Conservation (phyloP, 1,140 invertebrate species). For the Anoplophora glabripennis region DNA sequence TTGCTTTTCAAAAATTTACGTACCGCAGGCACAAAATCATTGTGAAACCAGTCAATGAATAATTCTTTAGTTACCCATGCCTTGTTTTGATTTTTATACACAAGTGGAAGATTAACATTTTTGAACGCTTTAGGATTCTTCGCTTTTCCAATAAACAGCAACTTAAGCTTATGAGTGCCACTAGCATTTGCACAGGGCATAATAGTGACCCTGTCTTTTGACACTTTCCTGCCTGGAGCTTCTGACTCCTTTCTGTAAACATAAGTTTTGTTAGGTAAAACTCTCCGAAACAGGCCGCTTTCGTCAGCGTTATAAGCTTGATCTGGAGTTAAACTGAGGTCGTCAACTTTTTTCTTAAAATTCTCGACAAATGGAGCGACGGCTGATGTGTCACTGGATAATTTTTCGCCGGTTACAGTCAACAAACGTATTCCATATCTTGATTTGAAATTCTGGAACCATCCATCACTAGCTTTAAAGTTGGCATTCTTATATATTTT, state of each 20-base stretch:
- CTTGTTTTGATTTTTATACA: slow-evolving; percentile 36
- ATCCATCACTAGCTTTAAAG: slow-evolving; percentile 17
- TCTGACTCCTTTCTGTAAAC: slow-evolving; percentile 4
- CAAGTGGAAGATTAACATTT: slow-evolving; percentile 36
- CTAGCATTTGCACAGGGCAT: slow-evolving; percentile 44
- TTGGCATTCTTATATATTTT: slow-evolving; percentile 3
- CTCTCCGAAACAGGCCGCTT: slow-evolving; percentile 18
- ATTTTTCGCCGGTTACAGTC: slow-evolving; percentile 42
- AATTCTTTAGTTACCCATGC: slow-evolving; percentile 17
- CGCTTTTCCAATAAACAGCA: slow-evolving; percentile 42
- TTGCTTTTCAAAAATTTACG: slow-evolving; percentile 15
- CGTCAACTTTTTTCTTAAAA: slow-evolving; percentile 17
- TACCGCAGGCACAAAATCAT: slow-evolving; percentile 18
- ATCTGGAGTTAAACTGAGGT: slow-evolving; percentile 10
- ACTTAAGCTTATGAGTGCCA: slow-evolving; percentile 43
- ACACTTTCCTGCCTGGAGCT: slow-evolving; percentile 27
- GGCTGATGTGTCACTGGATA: slow-evolving; percentile 38
- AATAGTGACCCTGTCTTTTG: slow-evolving; percentile 42
- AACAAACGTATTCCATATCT: slow-evolving; percentile 44
- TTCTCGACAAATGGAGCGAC: slow-evolving; percentile 21
- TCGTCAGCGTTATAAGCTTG: slow-evolving; percentile 29
- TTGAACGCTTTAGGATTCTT: slow-evolving; percentile 33
- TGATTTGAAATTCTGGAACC: slow-evolving; percentile 41
- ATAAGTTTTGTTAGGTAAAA: slow-evolving; percentile 16
- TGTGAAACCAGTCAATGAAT: slow-evolving; percentile 18